Evolutionary conservation across 2,113 vertebrate genomes (phyloP).

Genomic region (Odocoileus hemionus): DNA sequence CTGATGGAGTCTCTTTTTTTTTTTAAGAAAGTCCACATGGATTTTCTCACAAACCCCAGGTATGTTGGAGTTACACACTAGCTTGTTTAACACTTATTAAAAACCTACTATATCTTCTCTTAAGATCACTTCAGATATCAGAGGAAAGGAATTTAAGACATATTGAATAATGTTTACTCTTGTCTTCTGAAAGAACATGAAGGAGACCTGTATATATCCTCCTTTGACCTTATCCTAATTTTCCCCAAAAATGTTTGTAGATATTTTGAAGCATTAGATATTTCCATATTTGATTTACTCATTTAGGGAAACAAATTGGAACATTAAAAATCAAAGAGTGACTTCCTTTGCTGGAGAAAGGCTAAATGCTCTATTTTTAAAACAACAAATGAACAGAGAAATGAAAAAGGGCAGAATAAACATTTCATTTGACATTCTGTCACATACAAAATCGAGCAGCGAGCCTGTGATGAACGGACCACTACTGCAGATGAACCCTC

Average conservation of each 20-base stretch:
- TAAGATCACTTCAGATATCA: background rate
- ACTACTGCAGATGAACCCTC: background rate
- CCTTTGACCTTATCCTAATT: background rate
- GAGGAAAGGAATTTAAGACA: background rate
- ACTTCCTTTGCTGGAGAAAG: background rate
- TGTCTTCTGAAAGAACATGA: background rate
- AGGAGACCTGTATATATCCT: background rate
- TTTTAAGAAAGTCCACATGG: background rate
- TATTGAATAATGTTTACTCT: background rate
- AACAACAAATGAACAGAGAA: conserved; percentile 18
- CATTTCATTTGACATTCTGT: conserved; percentile 41
- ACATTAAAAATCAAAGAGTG: background rate
- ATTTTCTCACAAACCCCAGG: background rate
- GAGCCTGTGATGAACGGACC: background rate
- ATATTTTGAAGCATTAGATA: background rate
- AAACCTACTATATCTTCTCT: background rate
- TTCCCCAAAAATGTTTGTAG: background rate
- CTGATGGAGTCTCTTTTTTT: background rate
- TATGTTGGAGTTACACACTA: background rate
- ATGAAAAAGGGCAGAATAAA: background rate
- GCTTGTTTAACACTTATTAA: background rate
- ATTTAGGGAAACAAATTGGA: conserved; percentile 24
- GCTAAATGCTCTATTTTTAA: conserved; percentile 33
- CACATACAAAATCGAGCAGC: conserved; percentile 6
- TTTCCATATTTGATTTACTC: background rate